phyloP scores from a whole-genome alignment of 2,888 invertebrate genomes.

The Lochmaea capreae region DNA sequence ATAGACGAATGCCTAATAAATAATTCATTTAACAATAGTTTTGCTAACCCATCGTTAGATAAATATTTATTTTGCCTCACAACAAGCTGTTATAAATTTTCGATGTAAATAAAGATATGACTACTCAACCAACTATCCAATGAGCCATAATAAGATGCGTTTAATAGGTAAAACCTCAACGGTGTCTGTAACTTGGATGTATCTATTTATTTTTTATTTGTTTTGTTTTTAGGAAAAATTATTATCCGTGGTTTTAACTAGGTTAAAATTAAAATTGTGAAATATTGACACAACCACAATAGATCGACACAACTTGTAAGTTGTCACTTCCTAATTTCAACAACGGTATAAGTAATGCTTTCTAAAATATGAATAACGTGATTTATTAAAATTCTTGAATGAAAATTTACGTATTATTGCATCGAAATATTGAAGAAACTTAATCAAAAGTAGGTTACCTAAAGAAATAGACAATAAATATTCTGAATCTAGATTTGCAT shows the following conservation, averaged over 20 bases:
- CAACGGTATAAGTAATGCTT: background rate
- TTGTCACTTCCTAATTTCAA: background rate
- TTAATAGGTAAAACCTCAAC: too few species aligned
- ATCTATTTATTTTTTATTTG: too few species aligned
- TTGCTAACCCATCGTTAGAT: background rate
- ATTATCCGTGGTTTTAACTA: too few species aligned
- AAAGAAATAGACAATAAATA: too few species aligned
- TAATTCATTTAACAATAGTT: background rate
- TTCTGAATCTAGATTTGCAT: too few species aligned
- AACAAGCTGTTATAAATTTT: background rate
- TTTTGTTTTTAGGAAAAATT: too few species aligned
- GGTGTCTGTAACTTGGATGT: too few species aligned
- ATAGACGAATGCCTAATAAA: slow-evolving; percentile 6
- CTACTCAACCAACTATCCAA: background rate
- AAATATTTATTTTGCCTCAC: slow-evolving; percentile 3
- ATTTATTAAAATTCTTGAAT: too few species aligned
- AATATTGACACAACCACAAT: background rate
- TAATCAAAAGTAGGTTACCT: background rate
- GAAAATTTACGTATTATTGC: background rate
- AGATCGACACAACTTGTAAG: background rate
- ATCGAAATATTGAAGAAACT: background rate
- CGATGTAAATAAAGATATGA: background rate
- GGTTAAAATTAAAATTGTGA: background rate
- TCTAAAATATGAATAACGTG: too few species aligned
- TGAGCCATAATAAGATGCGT: too few species aligned